Evolutionary conservation across 1,140 invertebrate species (phyloP).

Genomic region (Lutraria rhynchaena): DNA sequence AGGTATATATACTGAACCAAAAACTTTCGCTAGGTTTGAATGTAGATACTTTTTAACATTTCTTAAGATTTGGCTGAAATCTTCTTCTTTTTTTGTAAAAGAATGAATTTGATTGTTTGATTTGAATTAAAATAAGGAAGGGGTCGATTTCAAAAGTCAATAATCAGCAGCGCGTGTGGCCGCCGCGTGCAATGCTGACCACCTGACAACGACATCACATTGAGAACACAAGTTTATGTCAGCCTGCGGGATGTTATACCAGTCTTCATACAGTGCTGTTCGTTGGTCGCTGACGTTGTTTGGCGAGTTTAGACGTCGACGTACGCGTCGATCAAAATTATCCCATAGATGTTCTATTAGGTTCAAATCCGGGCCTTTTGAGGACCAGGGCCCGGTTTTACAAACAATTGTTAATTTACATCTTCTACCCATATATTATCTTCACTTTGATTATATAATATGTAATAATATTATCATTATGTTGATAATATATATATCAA

Average conservation of each 20-base stretch:
- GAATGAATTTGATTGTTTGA: not conserved
- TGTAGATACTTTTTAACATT: slow-evolving; percentile 19
- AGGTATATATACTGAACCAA: too few relatives aligned
- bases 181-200: not conserved
- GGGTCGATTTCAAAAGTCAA: too few relatives aligned
- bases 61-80: slow-evolving; percentile 6
- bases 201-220: not conserved
- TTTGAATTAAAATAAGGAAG: too few relatives aligned
- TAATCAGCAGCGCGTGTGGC: not conserved
- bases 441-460: too few relatives aligned
- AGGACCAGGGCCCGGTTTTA: too few relatives aligned
- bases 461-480: too few relatives aligned
- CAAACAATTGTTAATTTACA: too few relatives aligned
- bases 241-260: not conserved
- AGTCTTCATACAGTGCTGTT: slow-evolving; percentile 5
- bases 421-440: too few relatives aligned
- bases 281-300: not conserved
- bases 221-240: slow-evolving; percentile 15
- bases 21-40: slow-evolving; percentile 9
- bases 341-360: not conserved
- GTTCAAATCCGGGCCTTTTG: not conserved
- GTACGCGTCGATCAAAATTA: not conserved
- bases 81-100: not conserved
- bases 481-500: too few relatives aligned
- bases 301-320: slow-evolving; percentile 6